Conservation (phyloP, 2,888 invertebrate species). For the Pinctada fucata region DNA sequence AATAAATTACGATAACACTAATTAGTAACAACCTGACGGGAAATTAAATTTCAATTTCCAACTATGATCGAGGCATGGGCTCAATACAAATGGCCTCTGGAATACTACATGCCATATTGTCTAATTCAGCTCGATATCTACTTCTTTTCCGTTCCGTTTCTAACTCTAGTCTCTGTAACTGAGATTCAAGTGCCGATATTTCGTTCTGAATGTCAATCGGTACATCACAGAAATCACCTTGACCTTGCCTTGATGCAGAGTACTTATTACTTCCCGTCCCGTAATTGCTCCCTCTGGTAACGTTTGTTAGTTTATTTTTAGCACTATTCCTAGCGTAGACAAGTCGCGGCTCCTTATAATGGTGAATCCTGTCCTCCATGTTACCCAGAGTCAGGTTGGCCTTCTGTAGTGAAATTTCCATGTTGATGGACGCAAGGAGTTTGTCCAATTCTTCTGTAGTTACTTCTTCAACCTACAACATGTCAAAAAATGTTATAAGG, state of each 20-base stretch:
- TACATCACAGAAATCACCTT: constrained; percentile 8
- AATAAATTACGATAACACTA: too few species aligned
- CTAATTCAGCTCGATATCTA: constrained; percentile 41
- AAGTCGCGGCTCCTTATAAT: constrained; percentile 43
- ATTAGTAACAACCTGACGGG: too few species aligned
- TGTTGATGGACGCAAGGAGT: constrained; percentile 50
- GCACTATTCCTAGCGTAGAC: constrained; percentile 35
- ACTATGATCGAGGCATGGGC: constrained; percentile 25
- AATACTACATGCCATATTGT: constrained; percentile 46
- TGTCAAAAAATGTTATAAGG: background rate
- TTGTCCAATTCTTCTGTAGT: constrained; percentile 51
- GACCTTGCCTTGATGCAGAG: constrained; percentile 5
- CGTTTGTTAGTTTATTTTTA: constrained; percentile 42
- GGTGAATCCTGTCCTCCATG: constrained; percentile 23
- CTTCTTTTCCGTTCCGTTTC: constrained; percentile 43
- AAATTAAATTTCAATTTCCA: too few species aligned
- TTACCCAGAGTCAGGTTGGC: constrained; percentile 42
- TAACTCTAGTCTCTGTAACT: constrained; percentile 46
- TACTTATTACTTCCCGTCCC: constrained; percentile 8
- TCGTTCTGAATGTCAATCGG: constrained; percentile 45
- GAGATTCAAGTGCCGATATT: constrained; percentile 41
- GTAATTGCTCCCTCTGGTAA: constrained; percentile 21
- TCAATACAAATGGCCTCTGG: constrained; percentile 53
- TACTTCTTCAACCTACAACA: constrained; percentile 46
- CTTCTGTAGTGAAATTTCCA: constrained; percentile 55